These are phyloP conservation scores for Pterocles orientalis DNA, from an alignment of 2,113 vertebrate species.

Conservation along the genomic window DNA sequence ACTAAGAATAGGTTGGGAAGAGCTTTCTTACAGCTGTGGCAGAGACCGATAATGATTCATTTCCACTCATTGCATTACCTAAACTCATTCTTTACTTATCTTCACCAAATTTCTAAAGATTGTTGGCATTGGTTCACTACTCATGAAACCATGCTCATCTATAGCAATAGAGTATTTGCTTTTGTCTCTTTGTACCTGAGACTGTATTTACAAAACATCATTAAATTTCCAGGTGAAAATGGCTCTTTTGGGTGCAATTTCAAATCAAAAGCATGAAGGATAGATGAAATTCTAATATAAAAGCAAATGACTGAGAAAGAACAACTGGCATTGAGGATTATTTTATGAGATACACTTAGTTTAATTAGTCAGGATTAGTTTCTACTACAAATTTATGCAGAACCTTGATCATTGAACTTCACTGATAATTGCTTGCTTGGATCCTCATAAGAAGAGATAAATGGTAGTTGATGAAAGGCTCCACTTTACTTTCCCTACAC, in stretches of 20 bases:
- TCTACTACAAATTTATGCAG: conserved; percentile 13
- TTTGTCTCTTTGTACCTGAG: background rate
- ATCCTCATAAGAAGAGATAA: conserved; percentile 23
- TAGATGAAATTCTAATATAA: background rate
- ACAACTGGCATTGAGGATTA: background rate
- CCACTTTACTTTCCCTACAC: background rate
- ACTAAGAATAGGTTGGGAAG: accelerated
- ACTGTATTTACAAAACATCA: background rate
- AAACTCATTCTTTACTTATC: background rate
- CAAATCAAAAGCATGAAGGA: background rate
- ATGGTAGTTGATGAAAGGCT: conserved; percentile 24
- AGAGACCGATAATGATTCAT: background rate
- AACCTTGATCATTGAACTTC: conserved; percentile 20
- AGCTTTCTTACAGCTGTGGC: background rate
- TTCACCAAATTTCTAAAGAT: background rate
- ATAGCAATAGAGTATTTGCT: background rate
- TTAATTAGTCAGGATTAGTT: conserved; percentile 34
- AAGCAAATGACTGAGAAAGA: background rate
- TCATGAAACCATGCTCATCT: background rate
- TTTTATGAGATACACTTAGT: background rate
- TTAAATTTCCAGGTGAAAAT: background rate
- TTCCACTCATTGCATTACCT: background rate
- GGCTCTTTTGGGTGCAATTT: background rate
- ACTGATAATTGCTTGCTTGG: conserved; percentile 33
- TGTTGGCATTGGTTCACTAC: background rate